Conservation (phyloP, 1,140 invertebrate genomes). For the Apis laboriosa region DNA sequence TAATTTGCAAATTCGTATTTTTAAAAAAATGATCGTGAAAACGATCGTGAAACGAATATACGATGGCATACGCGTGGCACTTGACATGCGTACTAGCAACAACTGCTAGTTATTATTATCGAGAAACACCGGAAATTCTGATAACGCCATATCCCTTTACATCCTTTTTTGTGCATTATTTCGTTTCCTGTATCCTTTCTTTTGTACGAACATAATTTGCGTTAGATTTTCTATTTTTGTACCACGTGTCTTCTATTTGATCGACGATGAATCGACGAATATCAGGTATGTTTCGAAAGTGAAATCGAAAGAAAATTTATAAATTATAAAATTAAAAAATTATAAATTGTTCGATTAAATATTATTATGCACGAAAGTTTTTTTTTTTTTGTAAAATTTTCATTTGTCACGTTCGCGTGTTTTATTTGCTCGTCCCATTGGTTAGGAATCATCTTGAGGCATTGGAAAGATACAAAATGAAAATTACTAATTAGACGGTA, state of each 20-base stretch:
- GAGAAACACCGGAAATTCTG: slow-evolving; percentile 67
- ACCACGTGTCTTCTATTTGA: not conserved
- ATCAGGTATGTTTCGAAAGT: not conserved
- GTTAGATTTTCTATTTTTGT: not conserved
- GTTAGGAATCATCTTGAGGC: too few relatives aligned
- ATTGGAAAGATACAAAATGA: too few relatives aligned
- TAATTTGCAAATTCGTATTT: not conserved
- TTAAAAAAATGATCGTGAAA: not conserved
- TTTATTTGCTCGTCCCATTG: too few relatives aligned
- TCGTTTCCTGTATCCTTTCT: slow-evolving; percentile 57
- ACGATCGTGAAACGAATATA: not conserved
- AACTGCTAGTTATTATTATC: slow-evolving; percentile 55
- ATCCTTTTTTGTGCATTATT: slow-evolving; percentile 50
- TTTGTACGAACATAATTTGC: not conserved
- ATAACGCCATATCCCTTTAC: slow-evolving; percentile 70
- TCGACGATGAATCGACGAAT: not conserved
- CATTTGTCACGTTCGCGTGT: too few relatives aligned
- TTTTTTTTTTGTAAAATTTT: too few relatives aligned
- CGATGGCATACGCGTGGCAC: too few relatives aligned
- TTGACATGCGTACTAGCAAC: not conserved
- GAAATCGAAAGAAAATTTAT: too few relatives aligned
- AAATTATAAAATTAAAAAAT: too few relatives aligned
- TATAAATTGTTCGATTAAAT: too few relatives aligned
- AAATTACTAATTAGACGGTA: too few relatives aligned
- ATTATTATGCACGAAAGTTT: too few relatives aligned